Evolutionary conservation across 2,888 invertebrate species (phyloP).

Genomic region (Standfussiana lucernea): DNA sequence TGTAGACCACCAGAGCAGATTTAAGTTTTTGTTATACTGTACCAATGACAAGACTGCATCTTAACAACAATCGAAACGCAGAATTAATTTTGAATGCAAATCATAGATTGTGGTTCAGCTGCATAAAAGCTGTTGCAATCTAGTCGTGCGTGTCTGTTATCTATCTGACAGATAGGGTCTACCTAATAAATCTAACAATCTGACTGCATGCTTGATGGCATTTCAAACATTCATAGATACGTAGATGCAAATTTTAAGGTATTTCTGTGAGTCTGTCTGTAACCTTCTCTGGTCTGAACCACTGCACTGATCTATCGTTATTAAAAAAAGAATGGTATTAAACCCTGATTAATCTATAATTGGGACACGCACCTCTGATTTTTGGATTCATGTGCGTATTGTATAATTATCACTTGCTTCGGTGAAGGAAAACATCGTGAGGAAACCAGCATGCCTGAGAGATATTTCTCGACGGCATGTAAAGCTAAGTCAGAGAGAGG

Average conservation of each 20-base stretch:
- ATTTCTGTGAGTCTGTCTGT: not conserved
- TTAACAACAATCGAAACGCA: not conserved
- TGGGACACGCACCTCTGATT: too few relatives aligned
- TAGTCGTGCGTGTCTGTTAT: conserved; percentile 25
- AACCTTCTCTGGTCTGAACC: not conserved
- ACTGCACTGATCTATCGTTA: not conserved
- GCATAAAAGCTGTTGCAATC: conserved; percentile 5
- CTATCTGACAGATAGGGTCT: conserved; percentile 8
- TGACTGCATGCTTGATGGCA: not conserved
- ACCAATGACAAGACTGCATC: not conserved
- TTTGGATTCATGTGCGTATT: too few relatives aligned
- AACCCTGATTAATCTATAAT: not conserved
- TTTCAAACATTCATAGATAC: not conserved
- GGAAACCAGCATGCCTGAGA: too few relatives aligned
- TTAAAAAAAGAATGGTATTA: not conserved
- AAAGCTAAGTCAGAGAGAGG: too few relatives aligned
- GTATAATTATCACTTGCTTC: too few relatives aligned
- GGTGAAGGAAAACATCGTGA: too few relatives aligned
- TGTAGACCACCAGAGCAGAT: too few relatives aligned
- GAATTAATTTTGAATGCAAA: conserved; percentile 8
- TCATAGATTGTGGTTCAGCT: not conserved
- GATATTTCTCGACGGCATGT: too few relatives aligned
- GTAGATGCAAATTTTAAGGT: not conserved
- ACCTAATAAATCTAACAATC: conserved; percentile 16
- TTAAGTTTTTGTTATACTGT: not conserved